Percentiles rank a stretch among this genome's conserved stretches.
These are phyloP conservation scores for Lysiphlebus fabarum DNA, from an alignment of 1,140 invertebrate species.

Conservation along the genomic window DNA sequence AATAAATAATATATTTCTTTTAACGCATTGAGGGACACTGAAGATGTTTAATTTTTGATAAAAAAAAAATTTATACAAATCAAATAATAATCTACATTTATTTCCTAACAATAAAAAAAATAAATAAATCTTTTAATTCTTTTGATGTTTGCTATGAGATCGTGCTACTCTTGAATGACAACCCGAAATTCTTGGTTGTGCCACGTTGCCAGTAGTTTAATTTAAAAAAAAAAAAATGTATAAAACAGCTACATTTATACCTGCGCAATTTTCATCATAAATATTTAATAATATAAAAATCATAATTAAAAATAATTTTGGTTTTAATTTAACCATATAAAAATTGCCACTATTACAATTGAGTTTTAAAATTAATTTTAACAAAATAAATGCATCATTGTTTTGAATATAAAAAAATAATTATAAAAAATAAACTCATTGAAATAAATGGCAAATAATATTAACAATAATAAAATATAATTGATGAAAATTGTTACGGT, in stretches of 20 bases:
- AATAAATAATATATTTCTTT: too few relatives aligned
- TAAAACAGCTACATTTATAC: constrained; percentile 37
- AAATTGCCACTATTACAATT: background rate
- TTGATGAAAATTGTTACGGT: constrained; percentile 49
- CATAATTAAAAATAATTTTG: background rate
- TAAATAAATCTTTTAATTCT: constrained; percentile 3
- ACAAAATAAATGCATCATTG: background rate
- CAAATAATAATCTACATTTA: too few relatives aligned
- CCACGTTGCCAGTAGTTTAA: constrained; percentile 49
- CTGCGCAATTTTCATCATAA: constrained; percentile 47
- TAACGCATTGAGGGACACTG: too few relatives aligned
- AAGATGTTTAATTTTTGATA: too few relatives aligned
- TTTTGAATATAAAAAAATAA: background rate
- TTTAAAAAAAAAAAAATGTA: constrained; percentile 25
- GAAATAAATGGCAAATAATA: background rate
- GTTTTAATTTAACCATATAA: background rate
- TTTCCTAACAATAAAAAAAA: background rate
- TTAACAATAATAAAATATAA: background rate
- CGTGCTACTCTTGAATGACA: constrained; percentile 49
- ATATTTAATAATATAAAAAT: constrained; percentile 6
- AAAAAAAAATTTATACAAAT: too few relatives aligned
- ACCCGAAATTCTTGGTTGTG: constrained; percentile 44
- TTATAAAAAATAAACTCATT: background rate
- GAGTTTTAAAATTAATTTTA: background rate
- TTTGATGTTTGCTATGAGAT: constrained; percentile 42